Base-by-base conservation (phyloP, 2,888 invertebrate genomes). In the Ormyrus labotus region DNA sequence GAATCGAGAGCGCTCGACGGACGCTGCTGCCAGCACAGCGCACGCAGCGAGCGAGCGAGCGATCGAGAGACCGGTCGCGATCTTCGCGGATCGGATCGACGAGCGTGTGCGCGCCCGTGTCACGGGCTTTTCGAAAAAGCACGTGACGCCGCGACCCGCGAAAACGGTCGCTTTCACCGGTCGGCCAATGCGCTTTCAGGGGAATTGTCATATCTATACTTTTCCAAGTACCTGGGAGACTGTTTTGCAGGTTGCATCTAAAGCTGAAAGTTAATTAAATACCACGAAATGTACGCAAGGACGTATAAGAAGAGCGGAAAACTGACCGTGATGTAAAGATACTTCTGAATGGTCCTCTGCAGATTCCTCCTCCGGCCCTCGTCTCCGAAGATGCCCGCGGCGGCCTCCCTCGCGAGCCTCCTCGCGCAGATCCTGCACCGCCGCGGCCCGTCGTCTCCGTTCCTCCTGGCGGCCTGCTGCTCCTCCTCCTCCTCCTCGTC, bases 311-410 rank as follows among this genome's bases (percentile, higher is more conserved):
- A 1, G 58, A 9, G 34, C 34, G 34, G 0, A 4, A 34, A 34
- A 89, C 91, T 91, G 89, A 95, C 95, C 92, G 93, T 92, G 86
- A 95, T 93, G 86, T 93, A 92, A 84, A 95, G 92, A 92, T 95
- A 95, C 91, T 93, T 94, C 87, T 92, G 93, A 85, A 95, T 93
- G 91, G 94, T 94, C 83, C 93, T 93, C 88, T 93, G 93, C 81
- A 95, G 92, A 86, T 93, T 92, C 91, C 93, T 92, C 87, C 92
- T 92, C 89, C 93, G 93, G 80, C 94, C 94, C 91, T 94, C 94
- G 86, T 93, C 92, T 86, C 94, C 80, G 61, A 82, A 80, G 34
- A 82, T 76, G 10, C 73, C 45, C 4, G 70, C 68, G 85, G 94
- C 91, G 75, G 93, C 93, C 93, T 74, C 87, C 86, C 84, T 92